Evolutionary conservation across 2,113 vertebrate genomes (phyloP), one percentile per base, ranked within the genome.

Genomic region (Naja naja): DNA sequence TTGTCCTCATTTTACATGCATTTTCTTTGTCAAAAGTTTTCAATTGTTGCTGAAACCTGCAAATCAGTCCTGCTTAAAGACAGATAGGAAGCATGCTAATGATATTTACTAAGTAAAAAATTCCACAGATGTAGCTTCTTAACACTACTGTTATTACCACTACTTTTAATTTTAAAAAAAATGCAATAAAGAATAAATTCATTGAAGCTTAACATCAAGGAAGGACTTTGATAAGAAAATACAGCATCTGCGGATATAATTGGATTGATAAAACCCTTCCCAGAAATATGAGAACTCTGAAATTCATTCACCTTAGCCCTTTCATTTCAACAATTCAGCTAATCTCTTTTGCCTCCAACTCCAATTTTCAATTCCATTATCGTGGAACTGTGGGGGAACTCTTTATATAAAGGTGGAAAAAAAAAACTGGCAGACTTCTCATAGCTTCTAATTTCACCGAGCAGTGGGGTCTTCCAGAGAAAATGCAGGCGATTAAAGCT

Each of bases 371-470:
- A 93, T 92, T 49, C 16, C 90, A 89, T 90, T 69, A 9, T 27
- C 49, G 74, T 43, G 30, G n/a, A 87, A 23, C 53, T 11, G 0
- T 58, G 14, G 90, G 1, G 49, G 3, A 18, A 27, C 86, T 64
- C 8, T 94, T 94, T 93, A 39, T 64, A 53, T 0, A 87, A 90
- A 56, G 30, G 1, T 27, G 3, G 10, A 14, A 5, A 23, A 25
- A 49, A 90, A 34, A 94, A 90, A n/a, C 58, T 56, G 74, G 53
- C 22, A 85, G 64, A 58, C 30, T 25, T 49, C 55, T 85, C 25
- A 7, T 11, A 92, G 23, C 87, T 0, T 89, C n/a, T 58, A 1
- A 94, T 94, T 96, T 95, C 58, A 64, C 23, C 85, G 93, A 89
- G 91, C 58, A 92, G 30, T 74, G 88, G 94, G 69, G 56, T 56